These are phyloP conservation scores for Pinctada fucata DNA, from an alignment of 2,888 invertebrate genomes.

Conservation along the genomic window DNA sequence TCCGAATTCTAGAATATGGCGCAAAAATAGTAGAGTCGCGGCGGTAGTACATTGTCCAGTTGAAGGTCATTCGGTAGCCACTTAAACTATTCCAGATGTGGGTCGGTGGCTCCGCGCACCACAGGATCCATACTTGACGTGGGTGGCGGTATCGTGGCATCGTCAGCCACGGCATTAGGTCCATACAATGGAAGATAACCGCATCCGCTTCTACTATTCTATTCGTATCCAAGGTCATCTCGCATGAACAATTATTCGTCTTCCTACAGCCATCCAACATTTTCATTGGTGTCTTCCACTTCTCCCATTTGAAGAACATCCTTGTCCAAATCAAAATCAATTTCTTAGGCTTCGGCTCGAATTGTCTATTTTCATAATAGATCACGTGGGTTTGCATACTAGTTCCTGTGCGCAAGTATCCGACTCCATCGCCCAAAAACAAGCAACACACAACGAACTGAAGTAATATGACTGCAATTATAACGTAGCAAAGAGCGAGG, in stretches of 20 bases:
- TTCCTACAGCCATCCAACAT: background rate
- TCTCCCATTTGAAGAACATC: background rate
- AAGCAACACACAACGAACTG: no score
- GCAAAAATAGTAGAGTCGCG: constrained; percentile 57
- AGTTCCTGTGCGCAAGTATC: no score
- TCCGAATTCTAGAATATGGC: constrained; percentile 51
- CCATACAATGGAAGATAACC: constrained; percentile 54
- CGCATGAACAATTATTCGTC: background rate
- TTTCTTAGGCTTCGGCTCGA: background rate
- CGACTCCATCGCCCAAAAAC: no score
- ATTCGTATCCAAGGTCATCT: background rate
- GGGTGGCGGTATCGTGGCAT: constrained; percentile 51
- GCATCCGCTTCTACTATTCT: constrained; percentile 44
- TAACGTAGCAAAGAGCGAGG: no score
- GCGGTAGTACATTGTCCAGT: constrained; percentile 65
- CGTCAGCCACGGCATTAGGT: constrained; percentile 23
- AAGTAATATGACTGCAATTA: no score
- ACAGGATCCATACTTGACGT: constrained; percentile 63
- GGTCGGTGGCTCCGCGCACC: constrained; percentile 60
- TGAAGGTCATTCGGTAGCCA: constrained; percentile 54
- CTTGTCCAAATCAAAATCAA: background rate
- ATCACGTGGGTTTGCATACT: background rate
- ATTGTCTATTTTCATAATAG: background rate
- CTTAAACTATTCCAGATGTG: constrained; percentile 50
- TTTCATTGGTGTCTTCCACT: background rate